Evolutionary conservation across 2,113 vertebrate species (phyloP).

Genomic region (Stigmatopora nigra): DNA sequence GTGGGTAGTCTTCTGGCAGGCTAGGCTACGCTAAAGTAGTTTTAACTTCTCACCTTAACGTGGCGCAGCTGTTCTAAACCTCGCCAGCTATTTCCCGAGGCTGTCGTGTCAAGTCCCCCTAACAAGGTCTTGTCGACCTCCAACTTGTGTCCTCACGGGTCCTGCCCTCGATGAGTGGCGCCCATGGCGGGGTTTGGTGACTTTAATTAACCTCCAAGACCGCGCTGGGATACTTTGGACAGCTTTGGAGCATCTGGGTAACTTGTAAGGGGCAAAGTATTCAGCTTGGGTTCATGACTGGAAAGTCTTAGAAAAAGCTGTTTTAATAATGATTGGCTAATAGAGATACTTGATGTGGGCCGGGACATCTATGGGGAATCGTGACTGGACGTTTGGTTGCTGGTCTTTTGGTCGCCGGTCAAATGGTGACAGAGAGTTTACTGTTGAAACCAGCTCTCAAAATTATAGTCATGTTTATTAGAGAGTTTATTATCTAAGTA

Average conservation of each 20-base stretch:
- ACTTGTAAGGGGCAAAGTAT: constrained; percentile 13
- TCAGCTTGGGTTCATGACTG: not conserved
- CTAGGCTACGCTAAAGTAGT: constrained; percentile 28
- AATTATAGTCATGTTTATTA: too few species aligned
- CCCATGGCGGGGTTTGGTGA: constrained; percentile 48
- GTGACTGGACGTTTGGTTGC: too few species aligned
- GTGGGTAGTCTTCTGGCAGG: constrained; percentile 23
- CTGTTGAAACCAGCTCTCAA: too few species aligned
- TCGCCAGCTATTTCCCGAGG: constrained; percentile 46
- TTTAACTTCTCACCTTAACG: constrained; percentile 50
- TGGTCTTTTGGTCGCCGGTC: too few species aligned
- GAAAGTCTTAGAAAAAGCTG: not conserved
- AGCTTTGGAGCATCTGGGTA: constrained; percentile 53
- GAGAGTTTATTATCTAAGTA: too few species aligned
- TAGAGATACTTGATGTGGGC: not conserved
- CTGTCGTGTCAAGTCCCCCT: constrained; percentile 56
- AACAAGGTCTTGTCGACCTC: constrained; percentile 64
- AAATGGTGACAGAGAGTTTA: too few species aligned
- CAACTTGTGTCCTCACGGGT: constrained; percentile 46
- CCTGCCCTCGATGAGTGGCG: constrained; percentile 41
- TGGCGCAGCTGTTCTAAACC: constrained; percentile 48
- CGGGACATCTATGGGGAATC: not conserved
- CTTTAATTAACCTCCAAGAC: constrained; percentile 67
- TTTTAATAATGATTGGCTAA: not conserved
- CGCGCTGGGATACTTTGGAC: constrained; percentile 42